These are phyloP conservation scores for Stercorarius parasiticus DNA, from an alignment of 2,113 vertebrate species.

Conservation along the genomic window DNA sequence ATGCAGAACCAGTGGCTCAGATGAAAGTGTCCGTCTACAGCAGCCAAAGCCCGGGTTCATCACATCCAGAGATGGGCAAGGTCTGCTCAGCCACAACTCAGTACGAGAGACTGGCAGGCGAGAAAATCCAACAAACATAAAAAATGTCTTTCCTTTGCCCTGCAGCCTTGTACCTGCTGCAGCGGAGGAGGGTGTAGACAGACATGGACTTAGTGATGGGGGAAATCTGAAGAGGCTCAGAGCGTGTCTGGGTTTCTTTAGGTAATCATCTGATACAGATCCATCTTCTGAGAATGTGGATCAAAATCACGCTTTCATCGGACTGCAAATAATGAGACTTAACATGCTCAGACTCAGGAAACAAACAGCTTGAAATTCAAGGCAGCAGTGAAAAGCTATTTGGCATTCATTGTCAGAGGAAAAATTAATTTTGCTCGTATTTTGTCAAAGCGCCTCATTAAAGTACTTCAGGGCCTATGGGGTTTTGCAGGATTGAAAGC, in stretches of 20 bases:
- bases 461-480: not conserved
- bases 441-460: not conserved
- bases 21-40: not conserved
- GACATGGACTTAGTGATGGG: not conserved
- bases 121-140: not conserved
- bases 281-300: not conserved
- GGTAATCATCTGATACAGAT: not conserved
- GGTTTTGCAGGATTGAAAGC: not conserved
- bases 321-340: not conserved
- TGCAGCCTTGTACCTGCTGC: not conserved
- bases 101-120: not conserved
- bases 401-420: not conserved
- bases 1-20: not conserved
- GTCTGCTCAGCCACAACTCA: not conserved
- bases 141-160: not conserved
- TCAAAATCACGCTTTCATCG: not conserved
- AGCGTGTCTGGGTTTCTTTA: not conserved
- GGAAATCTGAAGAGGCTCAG: not conserved
- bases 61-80: not conserved
- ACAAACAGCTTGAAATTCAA: not conserved
- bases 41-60: not conserved
- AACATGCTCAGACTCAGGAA: not conserved
- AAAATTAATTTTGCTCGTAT: not conserved
- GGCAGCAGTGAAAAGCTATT: not conserved
- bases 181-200: not conserved